phyloP scores from a whole-genome alignment of 2,797 vertebrate genomes.

The Phrynocephalus vlangalii region DNA sequence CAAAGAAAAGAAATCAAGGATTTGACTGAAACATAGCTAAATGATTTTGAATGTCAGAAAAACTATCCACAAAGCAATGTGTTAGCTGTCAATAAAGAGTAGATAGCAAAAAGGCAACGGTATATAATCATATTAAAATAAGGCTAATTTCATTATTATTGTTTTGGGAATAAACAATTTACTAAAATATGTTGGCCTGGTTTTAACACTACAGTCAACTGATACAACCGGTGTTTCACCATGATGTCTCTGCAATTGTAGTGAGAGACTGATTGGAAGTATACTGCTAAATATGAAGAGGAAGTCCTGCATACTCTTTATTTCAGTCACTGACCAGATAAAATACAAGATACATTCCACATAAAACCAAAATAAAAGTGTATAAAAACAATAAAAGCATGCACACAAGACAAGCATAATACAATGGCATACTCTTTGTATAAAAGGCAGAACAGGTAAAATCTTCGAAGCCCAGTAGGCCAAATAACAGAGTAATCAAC shows the following conservation, averaged over 20 bases:
- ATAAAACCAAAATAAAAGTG: no score
- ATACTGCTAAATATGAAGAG: not conserved
- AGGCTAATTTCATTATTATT: not conserved
- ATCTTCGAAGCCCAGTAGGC: no score
- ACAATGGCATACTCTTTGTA: no score
- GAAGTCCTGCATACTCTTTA: no score
- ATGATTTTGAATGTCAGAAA: not conserved
- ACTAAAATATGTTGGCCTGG: not conserved
- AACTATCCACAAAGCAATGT: not conserved
- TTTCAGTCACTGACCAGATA: no score
- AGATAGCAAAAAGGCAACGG: not conserved
- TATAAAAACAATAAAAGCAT: no score
- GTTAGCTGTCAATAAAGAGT: not conserved
- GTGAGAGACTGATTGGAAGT: not conserved
- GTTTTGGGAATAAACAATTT: not conserved
- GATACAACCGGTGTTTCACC: not conserved
- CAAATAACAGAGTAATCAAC: no score
- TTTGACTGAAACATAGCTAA: constrained; percentile 54
- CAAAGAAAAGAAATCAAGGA: constrained; percentile 43
- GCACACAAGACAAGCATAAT: no score
- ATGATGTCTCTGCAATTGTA: not conserved
- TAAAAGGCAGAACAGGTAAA: no score
- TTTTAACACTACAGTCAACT: not conserved
- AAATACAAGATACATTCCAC: no score
- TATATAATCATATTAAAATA: not conserved